A percentile compares a stretch with the other conserved stretches of the same genome.
phyloP scores from a whole-genome alignment of 2,888 invertebrate genomes.

The Horisme vitalbata region DNA sequence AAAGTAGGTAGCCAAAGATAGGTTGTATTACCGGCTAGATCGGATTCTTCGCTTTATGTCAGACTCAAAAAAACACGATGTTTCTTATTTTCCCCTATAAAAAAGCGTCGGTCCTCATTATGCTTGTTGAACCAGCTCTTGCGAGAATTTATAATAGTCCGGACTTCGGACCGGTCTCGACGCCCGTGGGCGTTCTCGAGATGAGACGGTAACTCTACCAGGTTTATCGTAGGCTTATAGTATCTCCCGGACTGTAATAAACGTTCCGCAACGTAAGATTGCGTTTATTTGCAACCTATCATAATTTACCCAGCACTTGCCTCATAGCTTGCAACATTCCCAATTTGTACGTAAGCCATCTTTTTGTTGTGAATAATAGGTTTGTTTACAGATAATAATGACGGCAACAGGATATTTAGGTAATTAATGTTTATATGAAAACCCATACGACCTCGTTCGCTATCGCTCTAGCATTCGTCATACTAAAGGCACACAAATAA shows the following conservation, averaged over 20 bases:
- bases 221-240: conserved; percentile 20
- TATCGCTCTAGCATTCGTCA: conserved; percentile 31
- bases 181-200: conserved; percentile 31
- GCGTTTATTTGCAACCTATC: conserved; percentile 33
- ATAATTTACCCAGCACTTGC: conserved; percentile 32
- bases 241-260: conserved; percentile 25
- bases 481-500: conserved; percentile 40
- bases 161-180: conserved; percentile 36
- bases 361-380: too few species aligned
- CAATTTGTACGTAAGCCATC: conserved; percentile 16
- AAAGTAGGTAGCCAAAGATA: too few species aligned
- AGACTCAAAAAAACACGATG: conserved; percentile 6
- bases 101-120: conserved; percentile 5
- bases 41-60: conserved; percentile 2
- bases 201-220: conserved; percentile 21
- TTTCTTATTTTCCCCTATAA: conserved; percentile 19
- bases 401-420: too few species aligned
- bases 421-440: neutral
- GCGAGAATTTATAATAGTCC: conserved; percentile 29
- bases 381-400: too few species aligned
- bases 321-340: conserved; percentile 28
- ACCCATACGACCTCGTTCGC: neutral
- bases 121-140: conserved; percentile 31
- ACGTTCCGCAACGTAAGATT: conserved; percentile 28
- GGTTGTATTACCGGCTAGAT: neutral